Evolutionary conservation across 2,113 vertebrate genomes (phyloP), one percentile per base, ranked within the genome.

Genomic region (Rhinoderma darwinii): DNA sequence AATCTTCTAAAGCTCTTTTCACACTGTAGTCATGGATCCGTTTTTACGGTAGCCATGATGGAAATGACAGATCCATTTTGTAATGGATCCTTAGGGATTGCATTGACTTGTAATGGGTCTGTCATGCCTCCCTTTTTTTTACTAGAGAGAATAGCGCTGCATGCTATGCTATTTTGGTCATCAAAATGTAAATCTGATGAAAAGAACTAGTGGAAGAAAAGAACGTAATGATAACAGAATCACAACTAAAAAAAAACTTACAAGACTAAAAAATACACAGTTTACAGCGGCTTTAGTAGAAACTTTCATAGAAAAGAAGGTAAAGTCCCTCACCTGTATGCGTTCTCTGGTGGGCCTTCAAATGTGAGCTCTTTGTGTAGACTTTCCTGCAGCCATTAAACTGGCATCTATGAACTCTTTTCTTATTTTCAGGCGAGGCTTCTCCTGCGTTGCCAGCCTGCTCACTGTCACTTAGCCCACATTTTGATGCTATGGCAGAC

Each of bases 381-480:
- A 99, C 98, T 93, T 99, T 99, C 91, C 98, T 95, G 93, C 98
- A 99, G 90, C 98, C 98, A 66, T 99, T 99, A 92, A 99, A 99
- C 61, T 99, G 98, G 90, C 98, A 99, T 81, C 97, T 98, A 90
- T 99, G 98, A 90, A 99, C 97, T 90, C 98, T 96, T 94, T 98
- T 99, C 96, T 99, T 99, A 94, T 98, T 99, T 93, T 99, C 98
- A 0, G 96, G 96, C 79, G 96, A 95, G 17, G 96, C 93, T 17
- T 97, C 96, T 1, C 92, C 91, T 90, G 82, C 95, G 85, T 27
- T 84, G 86, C 93, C 92, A 89, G 93, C 94, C 90, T 93, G 96
- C 50, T 96, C 97, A 61, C 96, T 94, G 91, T 98, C 95, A 84
- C 97, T 94, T 89, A 96, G 95, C 88, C 93, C 91, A 0, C 92